Evolutionary conservation across 2,888 invertebrate genomes (phyloP).

Genomic region (Hermodice carunculata): DNA sequence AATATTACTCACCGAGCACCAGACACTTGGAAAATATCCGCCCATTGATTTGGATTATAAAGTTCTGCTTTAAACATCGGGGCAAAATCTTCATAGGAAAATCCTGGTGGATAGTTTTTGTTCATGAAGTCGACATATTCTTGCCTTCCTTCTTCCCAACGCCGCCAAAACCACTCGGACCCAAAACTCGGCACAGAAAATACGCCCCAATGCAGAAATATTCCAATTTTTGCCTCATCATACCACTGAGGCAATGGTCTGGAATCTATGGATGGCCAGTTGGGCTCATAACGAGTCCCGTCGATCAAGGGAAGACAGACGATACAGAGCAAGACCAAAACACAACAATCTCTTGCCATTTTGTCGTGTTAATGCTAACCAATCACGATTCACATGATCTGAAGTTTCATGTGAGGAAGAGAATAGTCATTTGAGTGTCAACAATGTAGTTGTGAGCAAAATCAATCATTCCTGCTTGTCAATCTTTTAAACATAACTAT

Average conservation of each 20-base stretch:
- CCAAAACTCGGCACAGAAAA: constrained; percentile 90
- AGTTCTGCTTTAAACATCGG: constrained; percentile 87
- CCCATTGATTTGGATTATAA: constrained; percentile 88
- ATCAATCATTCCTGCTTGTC: too few relatives aligned
- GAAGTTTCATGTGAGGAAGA: too few relatives aligned
- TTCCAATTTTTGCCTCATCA: constrained; percentile 90
- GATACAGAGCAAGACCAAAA: too few relatives aligned
- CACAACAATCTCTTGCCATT: too few relatives aligned
- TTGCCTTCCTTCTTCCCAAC: constrained; percentile 48
- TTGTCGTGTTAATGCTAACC: too few relatives aligned
- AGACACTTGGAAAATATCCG: constrained; percentile 82
- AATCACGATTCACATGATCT: too few relatives aligned
- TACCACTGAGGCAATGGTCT: constrained; percentile 90
- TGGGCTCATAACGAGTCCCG: constrained; percentile 76
- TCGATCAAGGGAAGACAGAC: too few relatives aligned
- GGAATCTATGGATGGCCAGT: constrained; percentile 87
- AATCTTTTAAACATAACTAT: too few relatives aligned
- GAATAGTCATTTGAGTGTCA: too few relatives aligned
- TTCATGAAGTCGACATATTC: constrained; percentile 78
- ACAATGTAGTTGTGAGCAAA: too few relatives aligned
- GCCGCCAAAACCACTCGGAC: constrained; percentile 71
- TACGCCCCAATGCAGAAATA: constrained; percentile 95
- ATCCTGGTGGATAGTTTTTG: constrained; percentile 85
- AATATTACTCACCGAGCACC: constrained; percentile 82
- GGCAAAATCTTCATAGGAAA: constrained; percentile 93